These are phyloP conservation scores for Melipona beecheii DNA, from an alignment of 2,888 invertebrate genomes.

Conservation along the genomic window DNA sequence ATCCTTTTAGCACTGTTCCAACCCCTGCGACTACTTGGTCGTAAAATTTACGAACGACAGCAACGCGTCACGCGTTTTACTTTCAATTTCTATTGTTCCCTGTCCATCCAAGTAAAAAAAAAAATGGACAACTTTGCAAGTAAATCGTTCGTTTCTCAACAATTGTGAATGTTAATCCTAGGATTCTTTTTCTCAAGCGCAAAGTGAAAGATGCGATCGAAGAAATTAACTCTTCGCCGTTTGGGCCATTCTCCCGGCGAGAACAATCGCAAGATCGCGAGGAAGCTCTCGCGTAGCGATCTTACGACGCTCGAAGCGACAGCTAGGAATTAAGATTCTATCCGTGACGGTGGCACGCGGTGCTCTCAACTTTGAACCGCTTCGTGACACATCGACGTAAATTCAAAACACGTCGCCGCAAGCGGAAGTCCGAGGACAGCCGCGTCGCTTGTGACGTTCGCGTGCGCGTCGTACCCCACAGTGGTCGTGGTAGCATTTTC, in stretches of 20 bases:
- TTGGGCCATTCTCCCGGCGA: neutral
- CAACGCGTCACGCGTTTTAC: constrained; percentile 37
- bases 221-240: constrained; percentile 6
- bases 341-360: constrained; percentile 41
- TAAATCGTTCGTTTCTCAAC: constrained; percentile 16
- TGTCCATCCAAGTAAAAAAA: too few relatives aligned
- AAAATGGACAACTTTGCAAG: too few relatives aligned
- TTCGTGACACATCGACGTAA: constrained; percentile 65
- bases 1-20: constrained; percentile 60
- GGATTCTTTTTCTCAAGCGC: neutral
- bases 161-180: too few relatives aligned
- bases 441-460: constrained; percentile 47
- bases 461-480: constrained; percentile 45
- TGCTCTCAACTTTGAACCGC: constrained; percentile 61
- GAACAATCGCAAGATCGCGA: constrained; percentile 27
- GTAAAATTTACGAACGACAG: constrained; percentile 59
- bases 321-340: constrained; percentile 62
- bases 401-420: constrained; percentile 65
- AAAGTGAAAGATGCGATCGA: neutral
- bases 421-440: constrained; percentile 58
- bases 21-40: constrained; percentile 20
- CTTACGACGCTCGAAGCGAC: constrained; percentile 30
- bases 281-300: constrained; percentile 15
- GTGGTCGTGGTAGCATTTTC: constrained; percentile 56
- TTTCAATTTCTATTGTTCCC: too few relatives aligned